Conservation (phyloP, 64 coral and sea anemone genomes). For the Porites australiensis region DNA sequence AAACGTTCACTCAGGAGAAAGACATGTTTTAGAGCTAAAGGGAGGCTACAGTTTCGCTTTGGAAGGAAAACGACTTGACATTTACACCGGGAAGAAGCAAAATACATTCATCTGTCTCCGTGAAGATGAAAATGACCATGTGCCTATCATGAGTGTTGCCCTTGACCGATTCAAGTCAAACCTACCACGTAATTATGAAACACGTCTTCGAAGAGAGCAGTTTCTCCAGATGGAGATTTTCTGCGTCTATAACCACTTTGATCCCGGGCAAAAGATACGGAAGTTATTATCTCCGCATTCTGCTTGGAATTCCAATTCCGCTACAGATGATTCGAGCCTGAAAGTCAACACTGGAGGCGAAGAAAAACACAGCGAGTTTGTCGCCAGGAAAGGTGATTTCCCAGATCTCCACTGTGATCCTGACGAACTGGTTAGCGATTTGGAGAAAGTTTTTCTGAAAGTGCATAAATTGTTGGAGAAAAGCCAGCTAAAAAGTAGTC, state of each 20-base stretch:
- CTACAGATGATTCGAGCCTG: neutral
- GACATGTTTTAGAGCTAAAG: slow-evolving; percentile 52
- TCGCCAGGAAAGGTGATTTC: slow-evolving; percentile 22
- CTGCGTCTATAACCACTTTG: slow-evolving; percentile 46
- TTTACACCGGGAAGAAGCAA: slow-evolving; percentile 81
- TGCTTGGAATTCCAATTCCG: neutral
- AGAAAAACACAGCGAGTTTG: slow-evolving; percentile 1
- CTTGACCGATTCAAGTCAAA: slow-evolving; percentile 66
- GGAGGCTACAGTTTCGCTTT: slow-evolving; percentile 63
- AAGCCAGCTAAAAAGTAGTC: slow-evolving; percentile 13
- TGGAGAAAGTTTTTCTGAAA: slow-evolving; percentile 16
- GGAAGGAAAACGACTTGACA: slow-evolving; percentile 72
- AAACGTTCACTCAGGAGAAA: slow-evolving; percentile 26
- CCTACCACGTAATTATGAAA: slow-evolving; percentile 47
- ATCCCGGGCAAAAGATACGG: slow-evolving; percentile 56
- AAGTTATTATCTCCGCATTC: neutral
- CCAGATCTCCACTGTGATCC: slow-evolving; percentile 51
- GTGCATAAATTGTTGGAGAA: slow-evolving; percentile 37
- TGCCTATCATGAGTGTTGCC: slow-evolving; percentile 79
- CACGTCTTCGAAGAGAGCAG: slow-evolving; percentile 68
- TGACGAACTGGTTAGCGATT: slow-evolving; percentile 58
- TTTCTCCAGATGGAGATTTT: slow-evolving; percentile 67
- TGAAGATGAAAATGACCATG: slow-evolving; percentile 60
- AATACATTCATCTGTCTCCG: slow-evolving; percentile 77
- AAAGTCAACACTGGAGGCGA: neutral